Conservation (phyloP, 2,113 vertebrate genomes). For the Genyomyrus donnyi region DNA sequence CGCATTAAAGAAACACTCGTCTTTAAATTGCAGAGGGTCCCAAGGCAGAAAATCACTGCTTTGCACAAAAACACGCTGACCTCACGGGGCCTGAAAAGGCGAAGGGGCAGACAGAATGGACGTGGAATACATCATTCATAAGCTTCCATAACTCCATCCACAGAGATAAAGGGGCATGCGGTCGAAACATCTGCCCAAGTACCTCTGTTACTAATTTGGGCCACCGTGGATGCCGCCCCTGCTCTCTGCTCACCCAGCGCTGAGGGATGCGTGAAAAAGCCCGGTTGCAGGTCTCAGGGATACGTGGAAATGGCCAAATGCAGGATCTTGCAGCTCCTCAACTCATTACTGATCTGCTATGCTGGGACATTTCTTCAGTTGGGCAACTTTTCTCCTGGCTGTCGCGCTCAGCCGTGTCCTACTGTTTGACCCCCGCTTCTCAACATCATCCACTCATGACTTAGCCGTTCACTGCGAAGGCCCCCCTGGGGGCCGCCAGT, state of each 20-base stretch:
- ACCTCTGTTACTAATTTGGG: neutral
- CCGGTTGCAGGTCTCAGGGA: neutral
- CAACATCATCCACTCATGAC: neutral
- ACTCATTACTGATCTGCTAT: neutral
- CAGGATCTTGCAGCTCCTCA: neutral
- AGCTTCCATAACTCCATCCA: neutral
- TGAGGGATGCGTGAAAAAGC: neutral
- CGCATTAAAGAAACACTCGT: neutral
- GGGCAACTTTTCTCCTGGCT: neutral
- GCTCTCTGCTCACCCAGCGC: neutral
- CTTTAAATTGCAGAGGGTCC: slow-evolving; percentile 13
- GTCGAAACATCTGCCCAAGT: neutral
- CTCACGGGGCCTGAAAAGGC: neutral
- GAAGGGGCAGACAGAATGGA: neutral
- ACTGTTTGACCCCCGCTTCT: neutral
- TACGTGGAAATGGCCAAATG: neutral
- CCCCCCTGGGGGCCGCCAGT: neutral
- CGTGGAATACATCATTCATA: neutral
- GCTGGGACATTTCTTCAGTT: neutral
- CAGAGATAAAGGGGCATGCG: neutral
- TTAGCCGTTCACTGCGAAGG: neutral
- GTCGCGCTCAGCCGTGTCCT: neutral
- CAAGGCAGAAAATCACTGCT: slow-evolving; percentile 3
- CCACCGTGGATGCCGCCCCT: neutral
- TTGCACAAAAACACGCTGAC: neutral